A percentile compares a stretch with the other conserved stretches of the same genome.
phyloP scores from a whole-genome alignment of 2,888 invertebrate species.

The Aporophyla nigra region DNA sequence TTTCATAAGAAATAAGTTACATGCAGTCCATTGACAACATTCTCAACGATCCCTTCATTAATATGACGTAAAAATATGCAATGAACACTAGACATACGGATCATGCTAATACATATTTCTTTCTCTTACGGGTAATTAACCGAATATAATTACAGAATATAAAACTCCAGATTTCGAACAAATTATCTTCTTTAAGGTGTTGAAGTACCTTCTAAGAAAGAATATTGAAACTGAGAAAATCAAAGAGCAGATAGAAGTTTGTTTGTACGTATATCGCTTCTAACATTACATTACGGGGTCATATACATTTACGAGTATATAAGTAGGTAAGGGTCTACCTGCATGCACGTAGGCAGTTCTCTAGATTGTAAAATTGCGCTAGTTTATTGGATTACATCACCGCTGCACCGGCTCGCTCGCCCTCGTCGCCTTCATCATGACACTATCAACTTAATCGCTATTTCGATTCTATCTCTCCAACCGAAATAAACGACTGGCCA shows the following conservation, averaged over 20 bases:
- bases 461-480: slow-evolving; percentile 25
- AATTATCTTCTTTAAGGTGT: too few relatives aligned
- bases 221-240: neutral
- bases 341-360: slow-evolving; percentile 17
- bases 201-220: neutral
- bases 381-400: slow-evolving; percentile 50
- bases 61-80: neutral
- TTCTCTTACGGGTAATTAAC: neutral
- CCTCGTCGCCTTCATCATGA: slow-evolving; percentile 32
- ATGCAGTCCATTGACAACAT: neutral
- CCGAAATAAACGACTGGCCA: neutral
- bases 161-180: neutral
- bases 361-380: slow-evolving; percentile 49
- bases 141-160: neutral
- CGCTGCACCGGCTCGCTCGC: slow-evolving; percentile 3
- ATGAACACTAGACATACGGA: neutral
- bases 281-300: neutral
- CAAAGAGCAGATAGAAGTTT: neutral
- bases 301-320: neutral
- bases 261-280: neutral
- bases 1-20: neutral
- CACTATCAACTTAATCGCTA: slow-evolving; percentile 40
- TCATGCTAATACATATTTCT: neutral
- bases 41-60: neutral
- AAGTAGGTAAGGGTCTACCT: neutral